Percentiles rank a stretch among this genome's conserved stretches.
phyloP scores from a whole-genome alignment of 2,113 vertebrate species.

The Tiliqua scincoides region DNA sequence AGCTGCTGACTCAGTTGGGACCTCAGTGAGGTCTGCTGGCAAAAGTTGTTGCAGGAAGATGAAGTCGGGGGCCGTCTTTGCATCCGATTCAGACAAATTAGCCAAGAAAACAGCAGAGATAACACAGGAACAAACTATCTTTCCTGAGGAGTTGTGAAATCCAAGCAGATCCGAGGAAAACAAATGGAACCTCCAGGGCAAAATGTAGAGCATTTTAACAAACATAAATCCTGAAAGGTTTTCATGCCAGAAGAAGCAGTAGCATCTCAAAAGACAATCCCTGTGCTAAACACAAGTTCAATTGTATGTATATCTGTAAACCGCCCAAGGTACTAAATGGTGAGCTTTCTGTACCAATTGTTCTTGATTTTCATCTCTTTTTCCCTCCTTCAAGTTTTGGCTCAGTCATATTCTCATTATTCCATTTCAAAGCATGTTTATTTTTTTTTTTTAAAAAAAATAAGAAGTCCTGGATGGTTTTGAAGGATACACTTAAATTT shows the following conservation, averaged over 20 bases:
- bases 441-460: too few species aligned
- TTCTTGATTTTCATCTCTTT: not conserved
- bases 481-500: not conserved
- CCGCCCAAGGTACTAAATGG: not conserved
- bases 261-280: not conserved
- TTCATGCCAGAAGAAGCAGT: constrained; percentile 4
- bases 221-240: constrained; percentile 10
- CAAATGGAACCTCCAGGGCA: not conserved
- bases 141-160: constrained; percentile 12
- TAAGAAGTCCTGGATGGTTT: not conserved
- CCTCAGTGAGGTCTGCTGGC: not conserved
- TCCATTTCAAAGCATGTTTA: not conserved
- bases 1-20: not conserved
- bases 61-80: constrained; percentile 25
- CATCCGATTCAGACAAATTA: not conserved
- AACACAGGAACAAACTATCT: not conserved
- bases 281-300: not conserved
- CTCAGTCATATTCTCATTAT: not conserved
- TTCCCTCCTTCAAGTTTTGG: not conserved
- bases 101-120: not conserved
- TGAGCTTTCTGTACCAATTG: not conserved
- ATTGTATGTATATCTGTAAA: constrained; percentile 2
- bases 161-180: not conserved
- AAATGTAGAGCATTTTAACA: not conserved
- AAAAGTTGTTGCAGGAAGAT: not conserved